Conservation (phyloP, 2,113 vertebrate genomes). For the Osmerus eperlanus region DNA sequence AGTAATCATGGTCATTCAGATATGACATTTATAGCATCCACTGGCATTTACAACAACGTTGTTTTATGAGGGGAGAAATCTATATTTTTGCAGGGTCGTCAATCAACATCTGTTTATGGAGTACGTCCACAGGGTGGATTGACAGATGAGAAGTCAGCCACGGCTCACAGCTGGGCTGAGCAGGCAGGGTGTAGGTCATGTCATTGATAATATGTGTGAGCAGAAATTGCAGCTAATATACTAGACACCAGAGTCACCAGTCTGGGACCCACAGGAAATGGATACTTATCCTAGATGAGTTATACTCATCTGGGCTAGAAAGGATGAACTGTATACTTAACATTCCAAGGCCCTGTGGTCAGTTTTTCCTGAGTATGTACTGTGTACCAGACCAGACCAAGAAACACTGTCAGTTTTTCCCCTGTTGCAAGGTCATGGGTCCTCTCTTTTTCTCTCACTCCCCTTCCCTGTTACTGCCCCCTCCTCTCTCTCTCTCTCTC, state of each 20-base stretch:
- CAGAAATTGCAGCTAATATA: slow-evolving; percentile 47
- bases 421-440: no score
- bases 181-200: slow-evolving; percentile 35
- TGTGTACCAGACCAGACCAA: no score
- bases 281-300: slow-evolving; percentile 28
- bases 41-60: slow-evolving; percentile 22
- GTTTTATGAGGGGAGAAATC: slow-evolving; percentile 51
- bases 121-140: slow-evolving; percentile 30
- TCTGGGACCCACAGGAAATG: background rate
- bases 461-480: no score
- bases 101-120: slow-evolving; percentile 51
- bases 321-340: background rate
- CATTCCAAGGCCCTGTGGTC: no score
- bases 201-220: slow-evolving; percentile 44
- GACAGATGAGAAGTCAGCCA: slow-evolving; percentile 49
- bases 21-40: slow-evolving; percentile 28
- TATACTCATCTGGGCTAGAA: background rate
- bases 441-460: no score
- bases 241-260: slow-evolving; percentile 9
- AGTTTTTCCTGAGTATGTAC: no score
- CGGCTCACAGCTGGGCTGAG: slow-evolving; percentile 38
- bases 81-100: slow-evolving; percentile 44
- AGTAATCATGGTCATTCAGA: no score
- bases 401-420: no score
- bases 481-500: no score